Base-by-base conservation (phyloP, 2,113 vertebrate genomes). In the Andinoacara biseriatus region DNA sequence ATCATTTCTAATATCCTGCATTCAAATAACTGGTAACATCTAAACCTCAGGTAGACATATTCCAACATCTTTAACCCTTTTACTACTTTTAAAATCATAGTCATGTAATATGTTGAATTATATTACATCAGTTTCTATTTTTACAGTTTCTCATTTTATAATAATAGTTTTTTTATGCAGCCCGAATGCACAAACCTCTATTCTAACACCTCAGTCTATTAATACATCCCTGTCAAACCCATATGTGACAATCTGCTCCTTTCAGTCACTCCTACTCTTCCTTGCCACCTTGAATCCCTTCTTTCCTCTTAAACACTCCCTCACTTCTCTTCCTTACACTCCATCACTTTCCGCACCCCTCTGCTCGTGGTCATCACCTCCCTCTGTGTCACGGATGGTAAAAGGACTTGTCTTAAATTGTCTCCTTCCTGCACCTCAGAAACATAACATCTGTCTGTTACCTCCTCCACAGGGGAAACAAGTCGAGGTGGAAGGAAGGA, bases 381-480 rank as follows among this genome's bases (percentile, higher is more conserved):
- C 59, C 20, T 57, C 67, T 3, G 2, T 52, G 85, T 56, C 78
- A 78, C 13, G 2, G 35, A 54, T 15, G 35, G 54, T 58, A 74
- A 81, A 79, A 35, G 22, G 17, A 58, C 72, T 49, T 38, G 22
- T 76, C 72, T 26, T 72, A 74, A 83, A 72, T 60, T 5, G 58
- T 75, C 58, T 81, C 58, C 82, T 61, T 24, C 74, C 82, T 46
- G 54, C 82, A 82, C 81, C 65, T 43, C 20, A 13, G 67, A 90
- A 62, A 77, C 63, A 35, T 58, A 90, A 58, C 86, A 74, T 87
- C 83, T 63, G 81, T 80, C 87, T 87, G 67, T 80, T 86, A 84
- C 77, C 3, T 82, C 61, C 49, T 72, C 40, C 60, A 0, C 57
- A 22, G 22, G 61, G 22, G 31, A 77, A 72, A 60, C 35, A 74